Evolutionary conservation across 2,888 invertebrate species (phyloP).

Genomic region (Sepiola atlantica): DNA sequence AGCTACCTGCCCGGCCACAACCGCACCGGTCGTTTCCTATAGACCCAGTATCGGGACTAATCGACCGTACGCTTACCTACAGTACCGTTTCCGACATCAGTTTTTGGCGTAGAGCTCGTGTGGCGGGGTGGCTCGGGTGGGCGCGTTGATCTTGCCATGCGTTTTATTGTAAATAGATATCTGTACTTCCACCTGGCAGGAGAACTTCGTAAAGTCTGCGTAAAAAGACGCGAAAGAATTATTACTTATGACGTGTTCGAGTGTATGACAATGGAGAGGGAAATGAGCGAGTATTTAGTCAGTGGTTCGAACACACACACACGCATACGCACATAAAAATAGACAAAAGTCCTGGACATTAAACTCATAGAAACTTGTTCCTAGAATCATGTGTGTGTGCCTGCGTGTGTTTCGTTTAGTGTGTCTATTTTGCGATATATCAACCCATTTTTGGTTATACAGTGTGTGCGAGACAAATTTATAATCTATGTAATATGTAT

Average conservation of each 20-base stretch:
- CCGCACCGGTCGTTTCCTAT: not conserved
- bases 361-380: not conserved
- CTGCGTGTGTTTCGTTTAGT: not conserved
- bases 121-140: not conserved
- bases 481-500: too few species aligned
- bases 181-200: not conserved
- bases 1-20: constrained; percentile 12
- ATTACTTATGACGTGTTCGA: not conserved
- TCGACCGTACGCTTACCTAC: not conserved
- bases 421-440: too few species aligned
- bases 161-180: constrained; percentile 20
- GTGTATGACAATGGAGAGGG: not conserved
- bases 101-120: not conserved
- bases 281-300: not conserved
- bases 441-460: too few species aligned
- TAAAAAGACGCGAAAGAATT: not conserved
- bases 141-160: not conserved
- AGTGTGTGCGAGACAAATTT: too few species aligned
- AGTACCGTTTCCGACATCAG: constrained; percentile 12
- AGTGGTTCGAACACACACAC: not conserved
- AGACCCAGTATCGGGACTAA: not conserved
- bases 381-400: not conserved
- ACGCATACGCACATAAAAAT: not conserved
- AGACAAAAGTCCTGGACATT: too few species aligned
- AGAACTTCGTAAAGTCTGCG: not conserved